Percentiles rank a stretch among this genome's conserved stretches.
phyloP scores from a whole-genome alignment of 1,140 invertebrate genomes.

The Cydia splendana region DNA sequence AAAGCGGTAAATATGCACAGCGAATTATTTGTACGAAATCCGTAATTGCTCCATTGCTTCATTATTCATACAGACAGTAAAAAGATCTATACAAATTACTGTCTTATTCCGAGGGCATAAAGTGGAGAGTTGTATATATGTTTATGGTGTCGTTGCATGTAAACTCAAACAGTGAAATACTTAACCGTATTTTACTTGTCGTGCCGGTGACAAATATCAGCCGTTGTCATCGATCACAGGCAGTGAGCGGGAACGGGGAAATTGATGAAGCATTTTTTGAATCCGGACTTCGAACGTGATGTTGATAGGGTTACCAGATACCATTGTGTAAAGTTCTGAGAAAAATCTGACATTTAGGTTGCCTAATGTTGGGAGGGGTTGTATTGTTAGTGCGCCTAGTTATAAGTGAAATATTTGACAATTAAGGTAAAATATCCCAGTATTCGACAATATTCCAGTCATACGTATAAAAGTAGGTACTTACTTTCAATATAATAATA shows the following conservation, averaged over 20 bases:
- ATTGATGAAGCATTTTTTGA: constrained; percentile 50
- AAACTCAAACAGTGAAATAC: constrained; percentile 25
- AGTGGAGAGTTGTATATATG: background rate
- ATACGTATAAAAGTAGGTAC: no score
- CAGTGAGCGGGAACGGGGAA: constrained; percentile 43
- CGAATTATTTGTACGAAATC: constrained; percentile 8
- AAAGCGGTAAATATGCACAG: constrained; percentile 6
- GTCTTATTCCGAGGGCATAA: background rate
- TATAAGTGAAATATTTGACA: no score
- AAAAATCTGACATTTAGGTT: no score
- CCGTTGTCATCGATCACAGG: constrained; percentile 44
- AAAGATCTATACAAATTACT: background rate
- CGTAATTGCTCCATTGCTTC: constrained; percentile 6
- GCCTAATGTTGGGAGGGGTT: no score
- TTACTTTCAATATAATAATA: no score
- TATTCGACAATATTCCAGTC: no score
- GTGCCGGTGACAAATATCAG: constrained; percentile 48
- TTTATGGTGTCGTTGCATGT: background rate
- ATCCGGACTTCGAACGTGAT: constrained; percentile 37
- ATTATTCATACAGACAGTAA: background rate
- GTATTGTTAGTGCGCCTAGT: no score
- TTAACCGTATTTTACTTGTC: constrained; percentile 35
- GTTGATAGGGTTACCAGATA: background rate
- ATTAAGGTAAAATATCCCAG: no score
- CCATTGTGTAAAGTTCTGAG: background rate